Conservation (phyloP, 2,888 invertebrate species). For the Drosophila lacicola region DNA sequence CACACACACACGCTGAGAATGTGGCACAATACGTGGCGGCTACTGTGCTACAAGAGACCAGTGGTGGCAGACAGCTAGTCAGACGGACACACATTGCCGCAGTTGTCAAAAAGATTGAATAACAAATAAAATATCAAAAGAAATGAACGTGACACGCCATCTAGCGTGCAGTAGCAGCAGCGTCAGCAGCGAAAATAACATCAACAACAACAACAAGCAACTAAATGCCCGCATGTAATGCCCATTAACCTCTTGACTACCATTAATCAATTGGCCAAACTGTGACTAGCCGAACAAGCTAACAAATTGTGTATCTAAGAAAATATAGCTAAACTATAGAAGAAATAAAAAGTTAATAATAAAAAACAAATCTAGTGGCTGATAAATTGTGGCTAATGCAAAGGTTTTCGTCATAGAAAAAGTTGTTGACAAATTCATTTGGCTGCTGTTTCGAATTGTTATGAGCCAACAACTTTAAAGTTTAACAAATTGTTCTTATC, state of each 20-base stretch:
- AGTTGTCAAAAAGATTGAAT: slow-evolving; percentile 44
- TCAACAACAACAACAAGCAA: slow-evolving; percentile 27
- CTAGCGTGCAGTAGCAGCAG: slow-evolving; percentile 57
- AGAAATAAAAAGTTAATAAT: not conserved
- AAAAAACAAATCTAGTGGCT: not conserved
- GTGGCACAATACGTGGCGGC: not conserved
- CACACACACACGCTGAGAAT: too few species aligned
- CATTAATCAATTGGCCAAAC: slow-evolving; percentile 59
- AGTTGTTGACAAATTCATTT: slow-evolving; percentile 29
- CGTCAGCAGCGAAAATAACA: slow-evolving; percentile 21
- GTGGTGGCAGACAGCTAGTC: not conserved
- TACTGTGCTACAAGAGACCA: not conserved
- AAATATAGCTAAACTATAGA: too few species aligned
- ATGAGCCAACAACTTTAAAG: slow-evolving; percentile 6
- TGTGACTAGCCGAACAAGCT: slow-evolving; percentile 22
- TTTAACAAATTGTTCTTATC: slow-evolving; percentile 33
- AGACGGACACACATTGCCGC: slow-evolving; percentile 5
- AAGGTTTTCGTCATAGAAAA: slow-evolving; percentile 5
- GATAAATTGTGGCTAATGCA: slow-evolving; percentile 2
- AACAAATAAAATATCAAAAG: slow-evolving; percentile 52
- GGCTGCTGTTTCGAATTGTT: slow-evolving; percentile 33
- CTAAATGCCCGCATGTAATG: slow-evolving; percentile 56
- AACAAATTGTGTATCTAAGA: slow-evolving; percentile 16
- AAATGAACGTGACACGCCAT: slow-evolving; percentile 55
- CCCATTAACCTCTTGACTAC: slow-evolving; percentile 71